Conservation (phyloP, 2,797 vertebrate genomes). For the Meda fulgida region DNA sequence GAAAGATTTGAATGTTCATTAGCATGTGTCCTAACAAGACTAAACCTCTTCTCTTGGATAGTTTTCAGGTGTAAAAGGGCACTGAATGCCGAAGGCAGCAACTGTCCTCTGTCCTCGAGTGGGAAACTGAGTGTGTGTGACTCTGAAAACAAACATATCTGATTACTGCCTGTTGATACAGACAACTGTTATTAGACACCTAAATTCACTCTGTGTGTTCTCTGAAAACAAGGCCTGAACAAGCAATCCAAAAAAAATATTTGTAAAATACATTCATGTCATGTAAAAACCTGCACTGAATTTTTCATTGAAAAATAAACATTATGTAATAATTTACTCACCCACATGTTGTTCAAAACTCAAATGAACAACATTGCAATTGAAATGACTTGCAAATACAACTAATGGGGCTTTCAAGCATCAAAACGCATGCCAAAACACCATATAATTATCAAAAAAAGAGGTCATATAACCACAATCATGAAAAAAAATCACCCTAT, state of each 20-base stretch:
- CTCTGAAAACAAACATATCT: slow-evolving; percentile 30
- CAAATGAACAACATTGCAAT: neutral
- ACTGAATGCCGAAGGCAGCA: neutral
- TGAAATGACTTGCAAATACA: neutral
- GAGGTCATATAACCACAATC: neutral
- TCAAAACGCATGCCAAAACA: neutral
- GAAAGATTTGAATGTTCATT: neutral
- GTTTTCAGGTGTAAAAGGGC: slow-evolving; percentile 24
- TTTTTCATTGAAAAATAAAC: neutral
- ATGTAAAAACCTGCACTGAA: neutral
- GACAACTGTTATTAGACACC: slow-evolving; percentile 31
- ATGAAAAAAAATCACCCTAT: neutral
- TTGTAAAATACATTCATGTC: neutral
- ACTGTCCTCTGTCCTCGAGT: neutral
- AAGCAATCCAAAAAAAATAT: neutral
- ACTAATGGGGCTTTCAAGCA: neutral
- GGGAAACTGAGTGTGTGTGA: neutral
- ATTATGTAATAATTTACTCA: neutral
- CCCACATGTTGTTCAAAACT: neutral
- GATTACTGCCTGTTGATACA: slow-evolving; percentile 36
- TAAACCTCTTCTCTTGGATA: neutral
- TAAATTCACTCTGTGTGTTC: slow-evolving; percentile 9
- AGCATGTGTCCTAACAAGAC: slow-evolving; percentile 13
- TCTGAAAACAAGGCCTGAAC: neutral
- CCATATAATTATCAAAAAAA: neutral